A percentile compares a stretch with the other conserved stretches of the same genome.
These are phyloP conservation scores for Odocoileus hemionus DNA, from an alignment of 2,113 vertebrate species.

Conservation along the genomic window DNA sequence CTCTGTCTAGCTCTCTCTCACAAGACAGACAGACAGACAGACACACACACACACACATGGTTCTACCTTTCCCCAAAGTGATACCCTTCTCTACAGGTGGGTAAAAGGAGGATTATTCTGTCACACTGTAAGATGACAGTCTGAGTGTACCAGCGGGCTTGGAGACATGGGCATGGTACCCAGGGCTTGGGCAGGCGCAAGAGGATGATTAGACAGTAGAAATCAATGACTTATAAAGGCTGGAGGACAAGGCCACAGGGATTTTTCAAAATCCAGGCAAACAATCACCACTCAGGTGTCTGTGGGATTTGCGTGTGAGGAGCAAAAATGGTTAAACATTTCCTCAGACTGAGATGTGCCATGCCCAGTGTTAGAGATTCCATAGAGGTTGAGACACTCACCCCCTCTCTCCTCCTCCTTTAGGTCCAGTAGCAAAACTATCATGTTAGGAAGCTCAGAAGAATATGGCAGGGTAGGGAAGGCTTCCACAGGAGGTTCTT, in stretches of 20 bases:
- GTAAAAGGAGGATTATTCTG: neutral
- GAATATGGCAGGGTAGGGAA: neutral
- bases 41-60: too few species aligned
- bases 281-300: neutral
- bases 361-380: neutral
- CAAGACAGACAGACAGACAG: neutral
- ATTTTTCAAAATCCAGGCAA: neutral
- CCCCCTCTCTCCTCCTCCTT: neutral
- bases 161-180: neutral
- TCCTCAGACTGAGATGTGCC: neutral
- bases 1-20: neutral
- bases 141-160: neutral
- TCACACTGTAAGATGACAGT: neutral
- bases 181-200: neutral
- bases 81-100: neutral
- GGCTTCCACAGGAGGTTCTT: neutral
- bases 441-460: neutral
- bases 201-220: neutral
- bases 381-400: neutral
- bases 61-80: neutral
- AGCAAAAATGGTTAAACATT: neutral
- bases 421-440: neutral
- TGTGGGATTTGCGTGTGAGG: neutral
- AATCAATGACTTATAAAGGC: neutral
- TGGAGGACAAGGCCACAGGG: neutral